Percentiles rank a stretch among this genome's conserved stretches.
Evolutionary conservation across 1,140 invertebrate species (phyloP).

Genomic region (Papilio polytes): DNA sequence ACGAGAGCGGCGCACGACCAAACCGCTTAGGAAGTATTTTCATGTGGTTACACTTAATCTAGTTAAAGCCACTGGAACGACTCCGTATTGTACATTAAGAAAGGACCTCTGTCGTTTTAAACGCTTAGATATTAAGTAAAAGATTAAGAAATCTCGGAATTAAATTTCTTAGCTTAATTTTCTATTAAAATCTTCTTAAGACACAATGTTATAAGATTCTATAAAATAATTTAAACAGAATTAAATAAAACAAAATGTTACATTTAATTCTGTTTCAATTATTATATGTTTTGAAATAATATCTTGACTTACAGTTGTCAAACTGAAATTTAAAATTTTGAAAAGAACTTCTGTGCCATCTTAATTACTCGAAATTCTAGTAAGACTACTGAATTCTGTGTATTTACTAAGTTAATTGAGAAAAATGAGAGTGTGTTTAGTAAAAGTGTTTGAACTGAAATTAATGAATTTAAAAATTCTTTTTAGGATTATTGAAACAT

Average conservation of each 20-base stretch:
- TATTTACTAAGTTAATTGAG: no score
- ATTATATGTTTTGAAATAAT: no score
- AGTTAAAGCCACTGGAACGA: conserved; percentile 15
- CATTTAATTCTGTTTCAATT: no score
- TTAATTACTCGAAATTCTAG: no score
- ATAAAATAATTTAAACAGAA: not conserved
- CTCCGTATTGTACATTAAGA: conserved; percentile 22
- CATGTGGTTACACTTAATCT: conserved; percentile 21
- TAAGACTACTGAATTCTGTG: no score
- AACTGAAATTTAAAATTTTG: no score
- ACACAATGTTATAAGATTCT: not conserved
- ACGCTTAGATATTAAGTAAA: conserved; percentile 13
- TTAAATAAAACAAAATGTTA: not conserved
- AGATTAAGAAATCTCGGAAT: conserved; percentile 25
- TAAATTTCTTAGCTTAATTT: conserved; percentile 22
- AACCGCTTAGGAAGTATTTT: conserved; percentile 25
- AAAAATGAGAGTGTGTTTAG: no score
- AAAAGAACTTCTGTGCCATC: no score
- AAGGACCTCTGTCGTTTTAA: conserved; percentile 19
- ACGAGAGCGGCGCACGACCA: not conserved
- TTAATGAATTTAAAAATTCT: no score
- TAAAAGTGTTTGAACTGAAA: no score
- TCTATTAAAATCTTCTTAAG: conserved; percentile 15
- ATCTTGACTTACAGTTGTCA: no score
- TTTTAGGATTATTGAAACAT: not conserved